These are phyloP conservation scores for Cherax destructor DNA, from an alignment of 1,140 invertebrate genomes.

Conservation along the genomic window DNA sequence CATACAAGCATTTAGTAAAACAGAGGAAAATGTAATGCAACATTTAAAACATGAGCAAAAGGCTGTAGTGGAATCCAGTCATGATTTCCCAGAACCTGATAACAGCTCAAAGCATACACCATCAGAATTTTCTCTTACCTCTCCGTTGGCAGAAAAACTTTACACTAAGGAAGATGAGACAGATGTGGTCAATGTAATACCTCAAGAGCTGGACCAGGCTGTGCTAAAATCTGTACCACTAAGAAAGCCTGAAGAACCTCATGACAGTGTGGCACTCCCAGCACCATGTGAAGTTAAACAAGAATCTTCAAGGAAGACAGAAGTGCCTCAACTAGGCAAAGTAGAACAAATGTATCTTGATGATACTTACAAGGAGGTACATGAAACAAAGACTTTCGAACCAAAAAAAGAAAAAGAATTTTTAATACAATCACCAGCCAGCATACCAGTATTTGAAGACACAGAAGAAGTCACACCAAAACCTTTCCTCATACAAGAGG, in stretches of 20 bases:
- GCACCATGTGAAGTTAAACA: constrained; percentile 4
- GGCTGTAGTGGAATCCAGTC: not conserved
- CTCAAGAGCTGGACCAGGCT: not conserved
- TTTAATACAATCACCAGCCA: not conserved
- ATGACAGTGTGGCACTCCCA: not conserved
- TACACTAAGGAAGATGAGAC: not conserved
- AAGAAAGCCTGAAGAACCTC: constrained; percentile 20
- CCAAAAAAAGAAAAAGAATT: constrained; percentile 4
- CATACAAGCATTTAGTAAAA: not conserved
- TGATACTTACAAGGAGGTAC: not conserved
- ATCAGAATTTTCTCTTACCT: not conserved
- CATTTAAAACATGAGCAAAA: not conserved
- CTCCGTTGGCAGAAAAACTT: constrained; percentile 28
- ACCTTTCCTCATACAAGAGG: constrained; percentile 10
- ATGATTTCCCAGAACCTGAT: constrained; percentile 11
- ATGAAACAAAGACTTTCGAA: not conserved
- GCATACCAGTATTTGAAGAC: constrained; percentile 24
- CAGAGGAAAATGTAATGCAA: constrained; percentile 29
- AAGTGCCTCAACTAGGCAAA: constrained; percentile 16
- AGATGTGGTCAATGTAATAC: not conserved
- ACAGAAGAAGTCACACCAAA: not conserved
- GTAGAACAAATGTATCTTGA: not conserved
- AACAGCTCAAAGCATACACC: not conserved
- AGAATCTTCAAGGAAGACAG: not conserved
- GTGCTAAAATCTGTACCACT: not conserved